Conservation (phyloP, 2,888 invertebrate genomes). For the Glaucopsyche alexis region DNA sequence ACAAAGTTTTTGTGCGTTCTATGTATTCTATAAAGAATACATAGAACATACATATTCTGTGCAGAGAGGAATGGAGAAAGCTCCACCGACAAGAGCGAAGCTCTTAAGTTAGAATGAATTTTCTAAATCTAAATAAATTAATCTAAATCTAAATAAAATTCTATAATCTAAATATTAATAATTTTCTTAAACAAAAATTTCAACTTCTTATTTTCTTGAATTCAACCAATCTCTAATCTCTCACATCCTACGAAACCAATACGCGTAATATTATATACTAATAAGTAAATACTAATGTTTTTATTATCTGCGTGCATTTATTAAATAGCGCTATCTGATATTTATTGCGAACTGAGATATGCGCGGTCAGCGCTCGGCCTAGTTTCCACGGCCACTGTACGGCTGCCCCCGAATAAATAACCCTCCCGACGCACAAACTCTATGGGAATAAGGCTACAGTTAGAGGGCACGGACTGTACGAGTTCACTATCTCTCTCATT, state of each 20-base stretch:
- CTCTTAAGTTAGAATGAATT: no score
- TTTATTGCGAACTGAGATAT: constrained; percentile 37
- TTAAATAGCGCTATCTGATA: constrained; percentile 36
- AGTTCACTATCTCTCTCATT: constrained; percentile 28
- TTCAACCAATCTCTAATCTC: constrained; percentile 26
- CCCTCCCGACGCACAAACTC: constrained; percentile 4
- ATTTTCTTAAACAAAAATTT: background rate
- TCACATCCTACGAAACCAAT: background rate
- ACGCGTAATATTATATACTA: background rate
- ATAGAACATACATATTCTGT: no score
- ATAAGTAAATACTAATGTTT: constrained; percentile 17
- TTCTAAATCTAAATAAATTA: no score
- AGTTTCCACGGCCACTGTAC: constrained; percentile 39
- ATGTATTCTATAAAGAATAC: background rate
- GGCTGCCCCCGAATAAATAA: constrained; percentile 18
- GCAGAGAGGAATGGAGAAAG: no score
- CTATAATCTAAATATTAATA: constrained; percentile 6
- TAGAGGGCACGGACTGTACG: constrained; percentile 26
- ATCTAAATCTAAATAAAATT: no score
- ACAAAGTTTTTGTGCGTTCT: background rate
- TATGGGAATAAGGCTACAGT: constrained; percentile 18
- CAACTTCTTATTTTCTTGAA: background rate
- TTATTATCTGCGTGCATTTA: constrained; percentile 26
- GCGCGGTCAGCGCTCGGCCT: constrained; percentile 38
- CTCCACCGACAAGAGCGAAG: no score